A percentile compares a stretch with the other conserved stretches of the same genome.
Evolutionary conservation across 2,113 vertebrate genomes (phyloP).

Genomic region (Eudyptes chrysolophus): DNA sequence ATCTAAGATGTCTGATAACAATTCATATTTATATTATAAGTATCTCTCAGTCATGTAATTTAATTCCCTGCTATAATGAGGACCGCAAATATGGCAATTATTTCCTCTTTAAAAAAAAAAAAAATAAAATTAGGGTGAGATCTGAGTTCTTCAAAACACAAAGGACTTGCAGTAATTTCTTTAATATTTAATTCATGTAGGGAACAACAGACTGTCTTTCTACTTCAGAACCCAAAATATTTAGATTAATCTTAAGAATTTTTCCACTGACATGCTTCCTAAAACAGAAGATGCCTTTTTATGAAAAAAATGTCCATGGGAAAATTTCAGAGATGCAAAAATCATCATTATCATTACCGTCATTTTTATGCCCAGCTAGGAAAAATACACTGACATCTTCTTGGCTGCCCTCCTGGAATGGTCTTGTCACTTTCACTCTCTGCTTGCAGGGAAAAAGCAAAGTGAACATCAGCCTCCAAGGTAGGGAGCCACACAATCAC

Average conservation of each 20-base stretch:
- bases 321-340: not conserved
- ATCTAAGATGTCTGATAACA: not conserved
- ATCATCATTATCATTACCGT: not conserved
- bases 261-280: not conserved
- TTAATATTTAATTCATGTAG: not conserved
- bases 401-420: constrained; percentile 42
- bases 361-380: not conserved
- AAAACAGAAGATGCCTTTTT: not conserved
- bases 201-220: not conserved
- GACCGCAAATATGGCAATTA: not conserved
- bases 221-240: not conserved
- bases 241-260: not conserved
- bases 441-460: not conserved
- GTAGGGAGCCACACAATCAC: not conserved
- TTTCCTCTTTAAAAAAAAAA: not conserved
- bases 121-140: not conserved
- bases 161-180: not conserved
- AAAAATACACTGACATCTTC: constrained; percentile 14
- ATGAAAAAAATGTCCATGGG: not conserved
- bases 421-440: constrained; percentile 21
- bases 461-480: constrained; percentile 23
- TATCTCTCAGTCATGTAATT: not conserved
- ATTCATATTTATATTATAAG: not conserved
- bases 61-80: not conserved
- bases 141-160: not conserved